Evolutionary conservation across 2,888 invertebrate species (phyloP).

Genomic region (Temnothorax unifasciatus): DNA sequence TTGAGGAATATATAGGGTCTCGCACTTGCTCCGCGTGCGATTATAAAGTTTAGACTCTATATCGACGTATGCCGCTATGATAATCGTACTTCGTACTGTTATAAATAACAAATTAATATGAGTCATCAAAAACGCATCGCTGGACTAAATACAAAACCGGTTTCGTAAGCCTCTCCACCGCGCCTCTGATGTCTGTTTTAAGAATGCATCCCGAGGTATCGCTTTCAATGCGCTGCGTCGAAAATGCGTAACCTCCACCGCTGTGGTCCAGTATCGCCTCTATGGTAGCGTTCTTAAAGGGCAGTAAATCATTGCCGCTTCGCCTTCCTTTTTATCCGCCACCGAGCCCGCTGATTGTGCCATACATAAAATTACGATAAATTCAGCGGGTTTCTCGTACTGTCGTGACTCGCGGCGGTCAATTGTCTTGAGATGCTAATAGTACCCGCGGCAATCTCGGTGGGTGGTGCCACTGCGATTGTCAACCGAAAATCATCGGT

Average conservation of each 20-base stretch:
- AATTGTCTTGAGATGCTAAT: slow-evolving; percentile 79
- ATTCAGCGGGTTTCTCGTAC: slow-evolving; percentile 78
- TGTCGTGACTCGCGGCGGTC: slow-evolving; percentile 79
- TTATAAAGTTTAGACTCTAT: background rate
- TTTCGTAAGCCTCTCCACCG: slow-evolving; percentile 18
- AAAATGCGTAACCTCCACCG: slow-evolving; percentile 53
- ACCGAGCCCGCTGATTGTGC: slow-evolving; percentile 82
- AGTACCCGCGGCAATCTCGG: slow-evolving; percentile 73
- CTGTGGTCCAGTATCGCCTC: slow-evolving; percentile 57
- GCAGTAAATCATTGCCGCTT: slow-evolving; percentile 81
- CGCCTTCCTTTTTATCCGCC: slow-evolving; percentile 79
- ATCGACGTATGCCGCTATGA: background rate
- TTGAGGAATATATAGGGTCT: background rate
- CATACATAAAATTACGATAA: slow-evolving; percentile 86
- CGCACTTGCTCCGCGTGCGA: background rate
- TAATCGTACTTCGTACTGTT: background rate
- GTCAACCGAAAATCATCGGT: slow-evolving; percentile 66
- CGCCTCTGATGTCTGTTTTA: slow-evolving; percentile 59
- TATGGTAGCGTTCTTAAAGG: slow-evolving; percentile 75
- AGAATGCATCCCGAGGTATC: slow-evolving; percentile 66
- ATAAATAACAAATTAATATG: slow-evolving; percentile 49
- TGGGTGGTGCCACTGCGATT: slow-evolving; percentile 80
- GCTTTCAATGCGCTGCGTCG: slow-evolving; percentile 67
- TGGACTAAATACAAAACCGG: slow-evolving; percentile 43
- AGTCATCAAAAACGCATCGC: slow-evolving; percentile 42